phyloP scores from a whole-genome alignment of 2,113 vertebrate genomes.

The Ornithorhynchus anatinus region DNA sequence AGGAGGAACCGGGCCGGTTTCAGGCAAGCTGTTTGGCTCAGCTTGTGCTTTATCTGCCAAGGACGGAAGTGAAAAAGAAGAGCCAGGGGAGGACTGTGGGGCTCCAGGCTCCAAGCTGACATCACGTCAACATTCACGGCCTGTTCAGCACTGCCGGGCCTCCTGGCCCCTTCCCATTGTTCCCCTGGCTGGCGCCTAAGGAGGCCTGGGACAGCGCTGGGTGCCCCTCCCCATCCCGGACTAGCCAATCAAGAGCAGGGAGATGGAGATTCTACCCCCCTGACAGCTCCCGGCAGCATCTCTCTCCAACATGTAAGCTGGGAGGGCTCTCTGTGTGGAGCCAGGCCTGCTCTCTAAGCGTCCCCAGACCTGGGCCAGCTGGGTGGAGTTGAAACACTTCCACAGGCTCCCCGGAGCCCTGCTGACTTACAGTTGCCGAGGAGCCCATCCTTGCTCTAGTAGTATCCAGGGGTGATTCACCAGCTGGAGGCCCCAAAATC shows the following conservation, averaged over 20 bases:
- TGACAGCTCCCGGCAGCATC: accelerated
- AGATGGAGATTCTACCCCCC: too few relatives aligned
- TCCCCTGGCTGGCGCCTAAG: constrained; percentile 26
- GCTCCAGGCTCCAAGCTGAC: constrained; percentile 42
- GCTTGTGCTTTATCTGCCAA: constrained; percentile 56
- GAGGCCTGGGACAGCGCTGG: constrained; percentile 10
- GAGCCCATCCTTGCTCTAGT: constrained; percentile 9
- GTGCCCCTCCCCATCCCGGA: constrained; percentile 31
- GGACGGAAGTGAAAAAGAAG: constrained; percentile 61
- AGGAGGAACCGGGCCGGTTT: constrained; percentile 51
- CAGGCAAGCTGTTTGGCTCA: constrained; percentile 63
- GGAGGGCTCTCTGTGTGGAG: background rate
- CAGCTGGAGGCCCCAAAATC: background rate
- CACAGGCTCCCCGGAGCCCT: constrained; percentile 8
- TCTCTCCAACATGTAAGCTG: background rate
- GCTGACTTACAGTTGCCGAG: constrained; percentile 5
- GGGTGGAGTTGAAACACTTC: constrained; percentile 33
- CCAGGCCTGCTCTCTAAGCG: background rate
- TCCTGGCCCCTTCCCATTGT: constrained; percentile 18
- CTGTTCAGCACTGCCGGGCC: constrained; percentile 37
- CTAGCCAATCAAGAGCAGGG: too few relatives aligned
- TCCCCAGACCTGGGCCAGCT: constrained; percentile 21
- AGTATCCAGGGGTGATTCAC: background rate
- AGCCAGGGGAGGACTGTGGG: constrained; percentile 56
- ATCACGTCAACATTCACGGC: constrained; percentile 55